Conservation (phyloP, 2,113 vertebrate species). For the Girardinichthys multiradiatus region DNA sequence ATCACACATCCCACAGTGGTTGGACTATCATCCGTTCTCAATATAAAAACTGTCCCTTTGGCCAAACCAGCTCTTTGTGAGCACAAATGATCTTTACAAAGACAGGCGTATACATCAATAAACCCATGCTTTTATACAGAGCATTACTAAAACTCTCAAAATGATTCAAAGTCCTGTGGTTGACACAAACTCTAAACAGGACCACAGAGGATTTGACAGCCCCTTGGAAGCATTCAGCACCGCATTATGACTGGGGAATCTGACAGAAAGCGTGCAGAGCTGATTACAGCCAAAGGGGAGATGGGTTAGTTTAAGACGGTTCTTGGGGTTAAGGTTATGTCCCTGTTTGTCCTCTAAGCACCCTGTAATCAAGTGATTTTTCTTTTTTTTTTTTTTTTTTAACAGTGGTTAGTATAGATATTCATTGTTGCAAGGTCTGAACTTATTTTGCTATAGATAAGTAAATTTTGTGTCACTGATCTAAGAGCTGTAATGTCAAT, state of each 20-base stretch:
- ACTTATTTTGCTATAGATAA: slow-evolving; percentile 44
- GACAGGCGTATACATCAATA: slow-evolving; percentile 77
- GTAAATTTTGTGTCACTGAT: slow-evolving; percentile 9
- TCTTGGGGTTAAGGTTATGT: slow-evolving; percentile 35
- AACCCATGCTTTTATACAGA: slow-evolving; percentile 64
- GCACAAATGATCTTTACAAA: slow-evolving; percentile 76
- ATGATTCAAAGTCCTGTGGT: slow-evolving; percentile 73
- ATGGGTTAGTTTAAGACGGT: slow-evolving; percentile 41
- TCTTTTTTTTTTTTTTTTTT: neutral
- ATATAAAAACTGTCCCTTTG: slow-evolving; percentile 64
- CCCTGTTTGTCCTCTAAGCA: slow-evolving; percentile 57
- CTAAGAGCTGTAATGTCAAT: neutral
- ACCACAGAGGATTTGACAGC: slow-evolving; percentile 59
- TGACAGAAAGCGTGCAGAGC: slow-evolving; percentile 45
- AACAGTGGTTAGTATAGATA: slow-evolving; percentile 6
- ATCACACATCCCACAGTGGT: slow-evolving; percentile 71
- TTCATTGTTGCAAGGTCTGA: slow-evolving; percentile 13
- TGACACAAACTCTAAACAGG: slow-evolving; percentile 73
- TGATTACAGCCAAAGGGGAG: slow-evolving; percentile 58
- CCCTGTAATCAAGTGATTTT: slow-evolving; percentile 33
- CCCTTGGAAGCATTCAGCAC: slow-evolving; percentile 51
- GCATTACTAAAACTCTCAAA: slow-evolving; percentile 70
- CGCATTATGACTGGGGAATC: slow-evolving; percentile 51
- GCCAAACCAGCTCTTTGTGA: slow-evolving; percentile 74
- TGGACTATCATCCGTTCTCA: slow-evolving; percentile 73